These are phyloP conservation scores for Ectobius pallidus DNA, from an alignment of 2,888 invertebrate genomes.

Conservation along the genomic window DNA sequence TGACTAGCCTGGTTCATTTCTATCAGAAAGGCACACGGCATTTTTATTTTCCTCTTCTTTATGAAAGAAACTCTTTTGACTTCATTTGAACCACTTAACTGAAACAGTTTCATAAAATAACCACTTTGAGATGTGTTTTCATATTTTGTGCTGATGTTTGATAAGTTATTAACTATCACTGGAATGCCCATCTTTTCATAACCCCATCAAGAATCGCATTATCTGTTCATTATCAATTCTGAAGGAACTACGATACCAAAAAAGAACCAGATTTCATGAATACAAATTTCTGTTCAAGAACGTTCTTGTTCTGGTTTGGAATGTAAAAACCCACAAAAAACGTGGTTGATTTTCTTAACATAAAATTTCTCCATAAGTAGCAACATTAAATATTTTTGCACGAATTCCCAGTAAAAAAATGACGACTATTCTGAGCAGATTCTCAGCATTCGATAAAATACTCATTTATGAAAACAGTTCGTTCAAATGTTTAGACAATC, in stretches of 20 bases:
- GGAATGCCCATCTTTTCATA: conserved; percentile 6
- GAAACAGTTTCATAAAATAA: not conserved
- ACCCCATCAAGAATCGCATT: not conserved
- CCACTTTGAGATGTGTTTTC: no score
- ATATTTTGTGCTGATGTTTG: not conserved
- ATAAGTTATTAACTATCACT: not conserved
- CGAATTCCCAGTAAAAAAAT: not conserved
- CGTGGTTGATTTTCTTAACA: no score
- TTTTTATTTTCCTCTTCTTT: conserved; percentile 18
- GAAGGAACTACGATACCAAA: conserved; percentile 10
- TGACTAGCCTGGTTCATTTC: conserved; percentile 32
- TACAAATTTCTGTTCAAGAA: not conserved
- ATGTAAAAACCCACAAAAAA: not conserved
- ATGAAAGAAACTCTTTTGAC: conserved; percentile 17
- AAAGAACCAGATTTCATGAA: not conserved
- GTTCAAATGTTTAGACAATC: not conserved
- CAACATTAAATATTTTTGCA: not conserved
- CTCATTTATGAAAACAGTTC: not conserved
- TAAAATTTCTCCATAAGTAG: no score
- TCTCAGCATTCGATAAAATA: not conserved
- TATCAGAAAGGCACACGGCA: conserved; percentile 32
- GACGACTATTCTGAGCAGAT: not conserved
- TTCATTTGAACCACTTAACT: not conserved
- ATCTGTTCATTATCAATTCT: not conserved
- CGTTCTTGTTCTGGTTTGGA: not conserved